phyloP scores from a whole-genome alignment of 2,888 invertebrate species.

The Parasteatoda lunata region DNA sequence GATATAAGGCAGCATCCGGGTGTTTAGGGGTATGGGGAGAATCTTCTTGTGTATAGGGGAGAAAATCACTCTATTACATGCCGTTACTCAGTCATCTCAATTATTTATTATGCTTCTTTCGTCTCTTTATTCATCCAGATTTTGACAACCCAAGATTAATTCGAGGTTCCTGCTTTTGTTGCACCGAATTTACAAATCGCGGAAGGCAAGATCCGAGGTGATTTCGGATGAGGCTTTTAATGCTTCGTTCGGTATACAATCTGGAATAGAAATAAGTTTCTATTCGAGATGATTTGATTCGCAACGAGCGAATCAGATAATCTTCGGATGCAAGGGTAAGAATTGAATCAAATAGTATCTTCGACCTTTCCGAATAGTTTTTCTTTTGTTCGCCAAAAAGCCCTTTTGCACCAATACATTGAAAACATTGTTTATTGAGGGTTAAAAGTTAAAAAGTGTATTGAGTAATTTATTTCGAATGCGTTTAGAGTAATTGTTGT shows the following conservation, averaged over 20 bases:
- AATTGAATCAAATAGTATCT: no score
- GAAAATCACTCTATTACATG: background rate
- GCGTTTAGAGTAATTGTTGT: no score
- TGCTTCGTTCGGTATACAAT: background rate
- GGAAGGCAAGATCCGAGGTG: background rate
- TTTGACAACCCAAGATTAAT: background rate
- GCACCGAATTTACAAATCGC: background rate
- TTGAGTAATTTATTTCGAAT: no score
- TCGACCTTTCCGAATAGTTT: no score
- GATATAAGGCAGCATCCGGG: constrained; percentile 30
- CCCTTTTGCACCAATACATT: no score
- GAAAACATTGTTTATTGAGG: no score
- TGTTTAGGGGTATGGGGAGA: background rate
- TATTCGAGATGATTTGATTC: background rate
- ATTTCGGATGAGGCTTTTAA: background rate
- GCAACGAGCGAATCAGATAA: no score
- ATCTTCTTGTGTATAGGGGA: background rate
- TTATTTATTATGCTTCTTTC: constrained; percentile 3
- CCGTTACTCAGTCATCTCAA: constrained; percentile 1
- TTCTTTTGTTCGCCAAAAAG: no score
- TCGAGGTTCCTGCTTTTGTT: background rate
- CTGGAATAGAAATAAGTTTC: background rate
- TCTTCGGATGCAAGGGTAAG: no score
- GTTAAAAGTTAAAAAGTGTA: no score
- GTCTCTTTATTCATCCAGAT: background rate